A percentile compares a stretch with the other conserved stretches of the same genome.
Conservation (phyloP, 2,888 invertebrate species). For the Encarsia formosa region DNA sequence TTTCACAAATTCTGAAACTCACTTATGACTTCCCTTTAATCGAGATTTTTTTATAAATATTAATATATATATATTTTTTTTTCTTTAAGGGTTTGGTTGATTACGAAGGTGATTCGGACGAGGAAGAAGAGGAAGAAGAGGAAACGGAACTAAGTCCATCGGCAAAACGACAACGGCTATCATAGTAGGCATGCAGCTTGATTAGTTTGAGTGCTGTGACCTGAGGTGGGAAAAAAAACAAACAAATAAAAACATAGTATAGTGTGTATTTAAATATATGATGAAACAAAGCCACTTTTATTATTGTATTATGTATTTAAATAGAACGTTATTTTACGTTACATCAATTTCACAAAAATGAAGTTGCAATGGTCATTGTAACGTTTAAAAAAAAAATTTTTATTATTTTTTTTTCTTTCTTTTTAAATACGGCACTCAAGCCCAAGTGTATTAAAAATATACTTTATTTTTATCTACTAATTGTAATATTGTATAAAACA, state of each 20-base stretch:
- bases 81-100: constrained; percentile 80
- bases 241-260: constrained; percentile 25
- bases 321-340: too few relatives aligned
- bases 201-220: constrained; percentile 41
- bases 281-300: too few relatives aligned
- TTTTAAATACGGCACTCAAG: constrained; percentile 28
- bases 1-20: too few relatives aligned
- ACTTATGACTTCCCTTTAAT: too few relatives aligned
- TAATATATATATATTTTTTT: neutral
- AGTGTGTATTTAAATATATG: constrained; percentile 26
- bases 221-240: constrained; percentile 29
- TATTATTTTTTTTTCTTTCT: too few relatives aligned
- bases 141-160: constrained; percentile 60
- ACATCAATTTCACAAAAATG: too few relatives aligned
- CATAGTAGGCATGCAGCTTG: constrained; percentile 58
- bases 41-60: too few relatives aligned
- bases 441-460: constrained; percentile 29
- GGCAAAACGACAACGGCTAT: constrained; percentile 71
- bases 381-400: too few relatives aligned
- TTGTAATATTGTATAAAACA: constrained; percentile 21
- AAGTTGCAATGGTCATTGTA: constrained; percentile 30
- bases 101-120: constrained; percentile 96
- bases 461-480: constrained; percentile 24
- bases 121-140: constrained; percentile 88
- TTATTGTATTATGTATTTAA: too few relatives aligned